phyloP scores from a whole-genome alignment of 1,140 invertebrate genomes.

The Sogatella furcifera region DNA sequence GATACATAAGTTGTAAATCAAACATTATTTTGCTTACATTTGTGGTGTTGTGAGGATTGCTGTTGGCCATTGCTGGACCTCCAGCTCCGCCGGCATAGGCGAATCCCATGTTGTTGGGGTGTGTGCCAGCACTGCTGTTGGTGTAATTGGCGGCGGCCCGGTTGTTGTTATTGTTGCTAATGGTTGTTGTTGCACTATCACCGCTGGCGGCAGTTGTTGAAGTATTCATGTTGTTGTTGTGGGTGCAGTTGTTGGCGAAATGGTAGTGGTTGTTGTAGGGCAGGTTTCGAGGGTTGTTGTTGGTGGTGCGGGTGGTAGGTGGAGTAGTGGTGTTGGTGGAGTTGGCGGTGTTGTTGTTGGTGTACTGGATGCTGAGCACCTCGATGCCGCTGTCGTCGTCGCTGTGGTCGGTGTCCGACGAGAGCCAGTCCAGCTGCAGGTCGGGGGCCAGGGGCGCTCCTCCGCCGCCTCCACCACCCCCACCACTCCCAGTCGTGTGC shows the following conservation, averaged over 20 bases:
- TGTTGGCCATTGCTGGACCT: too few relatives aligned
- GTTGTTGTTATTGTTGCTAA: neutral
- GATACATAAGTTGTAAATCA: too few relatives aligned
- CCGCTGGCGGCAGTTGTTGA: too few relatives aligned
- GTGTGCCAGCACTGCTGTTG: neutral
- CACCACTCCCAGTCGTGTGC: neutral
- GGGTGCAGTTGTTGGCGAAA: too few relatives aligned
- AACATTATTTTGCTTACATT: too few relatives aligned
- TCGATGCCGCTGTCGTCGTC: slow-evolving; percentile 42
- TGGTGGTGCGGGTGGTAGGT: neutral
- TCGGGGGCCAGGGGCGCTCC: slow-evolving; percentile 49
- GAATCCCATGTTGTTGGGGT: neutral
- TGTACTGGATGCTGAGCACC: slow-evolving; percentile 40
- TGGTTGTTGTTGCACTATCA: neutral
- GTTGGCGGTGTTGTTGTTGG: slow-evolving; percentile 9
- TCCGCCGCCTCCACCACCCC: slow-evolving; percentile 8
- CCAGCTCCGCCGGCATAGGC: neutral
- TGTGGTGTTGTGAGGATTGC: too few relatives aligned
- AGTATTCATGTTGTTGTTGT: too few relatives aligned
- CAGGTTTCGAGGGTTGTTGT: neutral
- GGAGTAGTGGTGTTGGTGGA: neutral
- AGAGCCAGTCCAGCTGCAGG: slow-evolving; percentile 66
- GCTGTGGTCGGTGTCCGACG: slow-evolving; percentile 29
- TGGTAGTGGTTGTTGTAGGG: too few relatives aligned
- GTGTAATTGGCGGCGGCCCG: neutral